Evolutionary conservation across 2,113 vertebrate genomes (phyloP).

Genomic region (Excalfactoria chinensis): DNA sequence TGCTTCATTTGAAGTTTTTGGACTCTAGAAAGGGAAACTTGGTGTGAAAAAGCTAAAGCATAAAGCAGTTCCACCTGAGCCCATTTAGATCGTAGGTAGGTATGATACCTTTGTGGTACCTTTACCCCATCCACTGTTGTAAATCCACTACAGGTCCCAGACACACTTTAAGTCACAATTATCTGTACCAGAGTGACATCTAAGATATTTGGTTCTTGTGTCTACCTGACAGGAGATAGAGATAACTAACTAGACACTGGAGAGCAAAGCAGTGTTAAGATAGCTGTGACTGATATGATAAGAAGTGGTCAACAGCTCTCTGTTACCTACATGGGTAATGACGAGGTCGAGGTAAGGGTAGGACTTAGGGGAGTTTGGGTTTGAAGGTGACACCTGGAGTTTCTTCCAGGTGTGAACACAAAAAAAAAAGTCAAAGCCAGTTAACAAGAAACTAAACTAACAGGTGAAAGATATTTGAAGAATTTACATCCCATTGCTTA

Average conservation of each 20-base stretch:
- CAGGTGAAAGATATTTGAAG: not conserved
- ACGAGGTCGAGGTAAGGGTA: not conserved
- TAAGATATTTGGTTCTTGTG: not conserved
- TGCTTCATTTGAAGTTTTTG: not conserved
- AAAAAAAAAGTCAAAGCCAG: not conserved
- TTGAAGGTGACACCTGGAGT: not conserved
- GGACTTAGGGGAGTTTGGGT: not conserved
- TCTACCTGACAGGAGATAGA: not conserved
- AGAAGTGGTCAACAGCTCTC: not conserved
- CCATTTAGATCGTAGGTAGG: not conserved
- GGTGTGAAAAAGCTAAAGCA: not conserved
- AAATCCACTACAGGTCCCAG: not conserved
- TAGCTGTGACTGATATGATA: not conserved
- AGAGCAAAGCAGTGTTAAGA: not conserved
- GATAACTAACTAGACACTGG: not conserved
- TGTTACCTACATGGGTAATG: not conserved
- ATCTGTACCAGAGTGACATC: not conserved
- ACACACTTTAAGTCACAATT: not conserved
- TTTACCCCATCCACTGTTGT: not conserved
- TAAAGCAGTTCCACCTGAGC: not conserved
- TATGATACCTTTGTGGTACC: not conserved
- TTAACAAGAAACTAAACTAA: not conserved
- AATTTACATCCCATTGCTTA: not conserved
- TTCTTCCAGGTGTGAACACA: not conserved
- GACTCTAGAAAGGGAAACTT: not conserved